Evolutionary conservation across 2,113 vertebrate species (phyloP), one percentile per base, ranked within the genome.

Genomic region (Anguilla rostrata): DNA sequence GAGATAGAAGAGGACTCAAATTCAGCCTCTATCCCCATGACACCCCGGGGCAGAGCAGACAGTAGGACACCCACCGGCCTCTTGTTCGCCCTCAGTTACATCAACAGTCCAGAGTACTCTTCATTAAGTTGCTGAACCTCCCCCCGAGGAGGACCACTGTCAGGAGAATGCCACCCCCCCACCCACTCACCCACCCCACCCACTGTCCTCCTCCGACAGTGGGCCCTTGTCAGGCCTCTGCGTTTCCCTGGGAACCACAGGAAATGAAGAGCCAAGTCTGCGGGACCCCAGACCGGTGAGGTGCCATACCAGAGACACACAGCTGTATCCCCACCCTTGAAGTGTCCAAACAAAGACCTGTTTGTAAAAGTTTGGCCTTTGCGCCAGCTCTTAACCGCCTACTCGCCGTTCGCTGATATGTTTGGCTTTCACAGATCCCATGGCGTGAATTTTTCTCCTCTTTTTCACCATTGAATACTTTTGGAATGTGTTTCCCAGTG

Each of bases 181-280:
- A n/a, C 63, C 41, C 71, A 40, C 26, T 75, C 78, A n/a, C 15
- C 84, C 78, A 26, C 34, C 34, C 34, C 3, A 26, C 20, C 60
- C 60, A 20, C 20, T 1, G 8, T 49, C 84, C 15, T 34, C 39
- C 34, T 84, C 29, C 26, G 56, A 83, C 75, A 78, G 71, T 16
- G 39, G 53, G 20, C 83, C 82, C 82, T 60, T 9, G 15, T 53
- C 75, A 49, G 71, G 43, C 26, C 41, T 66, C 20, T 39, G 43
- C 39, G 18, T 71, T 84, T 80, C 86, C 40, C 86, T 34, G 75
- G 78, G 78, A 79, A 84, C 63, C 83, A 63, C 86, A 87, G 86
- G 86, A 87, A 87, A 87, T 87, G 81, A 87, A 81, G 83, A 16
- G 71, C n/a, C 16, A 53, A 41, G 78, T 16, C 26, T 46, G 86